Base-by-base conservation (phyloP, 2,888 invertebrate species). In the Sthenelais limicola region DNA sequence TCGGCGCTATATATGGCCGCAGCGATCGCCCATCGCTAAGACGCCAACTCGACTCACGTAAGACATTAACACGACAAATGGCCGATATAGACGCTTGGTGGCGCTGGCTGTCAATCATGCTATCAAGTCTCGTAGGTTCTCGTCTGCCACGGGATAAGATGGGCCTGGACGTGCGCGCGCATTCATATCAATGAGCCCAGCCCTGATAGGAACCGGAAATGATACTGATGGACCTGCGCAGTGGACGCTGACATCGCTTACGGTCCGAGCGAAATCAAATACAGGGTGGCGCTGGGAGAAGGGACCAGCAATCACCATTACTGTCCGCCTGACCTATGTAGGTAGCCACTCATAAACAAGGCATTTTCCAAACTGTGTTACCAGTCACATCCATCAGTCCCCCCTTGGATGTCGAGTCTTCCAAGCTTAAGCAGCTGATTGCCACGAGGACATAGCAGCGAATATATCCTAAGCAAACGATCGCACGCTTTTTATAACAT, bases 51-150 rank as follows among this genome's bases (percentile, higher is more conserved):
- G 21, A 38, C 62, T 35, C 62, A 62, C 62, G 62, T 62, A 62
- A 62, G 62, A 62, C 62, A 62, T 62, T 62, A 62, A 62, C 62
- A 26, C 62, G 62, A 62, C 62, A 62, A 62, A 62, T 62, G 62
- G 38, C 62, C 62, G 62, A 15, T 35, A 18, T 12, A 15, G 7
- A 21, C 62, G 62, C 35, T 43, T 18, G 38, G 38, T 43, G 18
- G 18, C n/a, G 38, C 62, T 21, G 24, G 38, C 62, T 62, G 62
- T 62, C 62, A 62, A 62, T 62, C 62, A 62, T 43, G 35, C 62
- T 62, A 62, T 62, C 62, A 62, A 62, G 38, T 62, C 62, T 62
- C 62, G 62, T 62, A 62, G 62, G 38, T 62, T 38, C 62, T 62
- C 62, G 62, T 62, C 62, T 38, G 62, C 62, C 62, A 43, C 62